A percentile compares a stretch with the other conserved stretches of the same genome.
phyloP scores from a whole-genome alignment of 2,113 vertebrate genomes.

The Megatriorchis doriae region DNA sequence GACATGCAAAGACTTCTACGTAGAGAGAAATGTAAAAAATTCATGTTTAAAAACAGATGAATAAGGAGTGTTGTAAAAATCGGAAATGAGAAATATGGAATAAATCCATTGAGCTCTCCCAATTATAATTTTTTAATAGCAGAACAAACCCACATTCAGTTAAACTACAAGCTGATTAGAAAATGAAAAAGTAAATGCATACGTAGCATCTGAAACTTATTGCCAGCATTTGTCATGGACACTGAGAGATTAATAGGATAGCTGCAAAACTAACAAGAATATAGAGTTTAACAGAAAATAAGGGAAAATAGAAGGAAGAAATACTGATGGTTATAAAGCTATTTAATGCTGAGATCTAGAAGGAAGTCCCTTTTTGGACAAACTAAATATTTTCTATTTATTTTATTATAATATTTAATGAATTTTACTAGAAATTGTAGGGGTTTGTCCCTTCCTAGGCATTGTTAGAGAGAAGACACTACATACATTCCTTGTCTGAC shows the following conservation, averaged over 20 bases:
- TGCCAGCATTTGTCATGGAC: neutral
- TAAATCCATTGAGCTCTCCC: neutral
- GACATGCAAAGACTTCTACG: neutral
- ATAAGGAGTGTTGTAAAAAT: neutral
- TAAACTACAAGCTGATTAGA: neutral
- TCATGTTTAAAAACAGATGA: neutral
- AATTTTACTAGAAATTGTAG: neutral
- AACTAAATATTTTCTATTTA: neutral
- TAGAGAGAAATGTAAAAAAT: neutral
- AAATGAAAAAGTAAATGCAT: neutral
- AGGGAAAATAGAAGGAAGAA: neutral
- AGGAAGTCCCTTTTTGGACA: neutral
- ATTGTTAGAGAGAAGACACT: neutral
- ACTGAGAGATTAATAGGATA: neutral
- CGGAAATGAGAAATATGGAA: neutral
- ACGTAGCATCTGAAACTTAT: neutral
- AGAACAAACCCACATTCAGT: neutral
- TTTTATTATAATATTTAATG: neutral
- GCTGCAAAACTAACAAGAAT: neutral
- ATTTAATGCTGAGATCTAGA: neutral
- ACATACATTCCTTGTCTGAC: neutral
- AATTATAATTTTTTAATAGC: neutral
- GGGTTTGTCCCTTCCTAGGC: neutral
- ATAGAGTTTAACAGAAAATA: neutral
- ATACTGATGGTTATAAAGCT: neutral